Evolutionary conservation across 1,140 invertebrate genomes (phyloP).

Genomic region (Bombyx mandarina): DNA sequence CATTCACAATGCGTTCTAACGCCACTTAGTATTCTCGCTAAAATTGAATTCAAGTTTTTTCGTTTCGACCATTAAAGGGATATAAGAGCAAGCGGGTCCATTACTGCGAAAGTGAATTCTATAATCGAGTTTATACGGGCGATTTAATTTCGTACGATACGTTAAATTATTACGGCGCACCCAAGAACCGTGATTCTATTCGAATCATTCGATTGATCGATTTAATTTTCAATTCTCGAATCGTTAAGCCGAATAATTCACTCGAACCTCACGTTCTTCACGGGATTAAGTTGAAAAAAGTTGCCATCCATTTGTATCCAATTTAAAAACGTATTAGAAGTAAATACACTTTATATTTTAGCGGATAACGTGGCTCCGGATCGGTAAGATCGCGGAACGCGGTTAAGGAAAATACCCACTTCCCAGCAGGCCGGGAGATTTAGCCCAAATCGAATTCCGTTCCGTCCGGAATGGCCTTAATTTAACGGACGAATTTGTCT

Average conservation of each 20-base stretch:
- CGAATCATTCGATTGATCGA: slow-evolving; percentile 20
- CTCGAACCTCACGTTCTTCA: slow-evolving; percentile 17
- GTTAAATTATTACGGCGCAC: not conserved
- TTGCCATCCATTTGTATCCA: slow-evolving; percentile 49
- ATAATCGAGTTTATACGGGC: not conserved
- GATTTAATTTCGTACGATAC: not conserved
- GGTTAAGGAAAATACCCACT: slow-evolving; percentile 40
- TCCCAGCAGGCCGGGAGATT: slow-evolving; percentile 42
- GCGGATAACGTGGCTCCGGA: slow-evolving; percentile 41
- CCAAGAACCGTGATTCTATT: not conserved
- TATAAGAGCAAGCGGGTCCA: not conserved
- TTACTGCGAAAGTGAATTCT: not conserved
- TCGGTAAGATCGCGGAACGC: slow-evolving; percentile 22
- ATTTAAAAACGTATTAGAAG: slow-evolving; percentile 62
- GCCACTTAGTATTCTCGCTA: too few species aligned
- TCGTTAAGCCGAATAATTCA: slow-evolving; percentile 34
- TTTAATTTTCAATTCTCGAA: slow-evolving; percentile 28
- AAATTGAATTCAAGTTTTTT: not conserved
- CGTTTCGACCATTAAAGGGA: not conserved
- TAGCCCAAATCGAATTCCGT: slow-evolving; percentile 56
- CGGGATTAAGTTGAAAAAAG: slow-evolving; percentile 32
- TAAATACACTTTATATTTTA: slow-evolving; percentile 51
- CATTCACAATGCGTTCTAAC: too few species aligned
- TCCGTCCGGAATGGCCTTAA: slow-evolving; percentile 49
- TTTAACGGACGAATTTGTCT: slow-evolving; percentile 65